A percentile compares a stretch with the other conserved stretches of the same genome.
Conservation (phyloP, 2,113 vertebrate genomes). For the Tympanuchus pallidicinctus region DNA sequence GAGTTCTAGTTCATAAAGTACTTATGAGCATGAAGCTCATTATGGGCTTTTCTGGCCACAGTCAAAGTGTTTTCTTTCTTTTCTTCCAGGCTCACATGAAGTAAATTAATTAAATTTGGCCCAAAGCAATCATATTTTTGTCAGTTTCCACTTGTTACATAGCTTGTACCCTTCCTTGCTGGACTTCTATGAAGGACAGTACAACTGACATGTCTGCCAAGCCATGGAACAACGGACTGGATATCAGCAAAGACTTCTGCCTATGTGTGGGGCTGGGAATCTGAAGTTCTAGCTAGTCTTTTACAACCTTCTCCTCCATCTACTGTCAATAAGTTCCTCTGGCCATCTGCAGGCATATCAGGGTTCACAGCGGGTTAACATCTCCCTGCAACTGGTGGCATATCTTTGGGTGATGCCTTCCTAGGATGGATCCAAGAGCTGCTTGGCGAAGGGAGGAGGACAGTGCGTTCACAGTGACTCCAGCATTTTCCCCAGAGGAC, state of each 20-base stretch:
- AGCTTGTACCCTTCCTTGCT: background rate
- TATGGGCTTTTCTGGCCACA: background rate
- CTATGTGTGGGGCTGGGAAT: background rate
- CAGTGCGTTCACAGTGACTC: constrained; percentile 24
- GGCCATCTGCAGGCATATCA: background rate
- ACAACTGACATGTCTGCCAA: background rate
- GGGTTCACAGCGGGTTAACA: constrained; percentile 46
- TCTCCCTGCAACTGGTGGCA: background rate
- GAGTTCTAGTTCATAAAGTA: background rate
- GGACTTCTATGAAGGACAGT: background rate
- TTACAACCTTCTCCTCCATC: background rate
- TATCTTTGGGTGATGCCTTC: background rate
- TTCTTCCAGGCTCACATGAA: background rate
- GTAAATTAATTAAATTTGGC: background rate
- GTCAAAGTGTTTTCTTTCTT: background rate
- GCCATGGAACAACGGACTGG: fast-evolving
- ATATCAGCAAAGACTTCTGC: background rate
- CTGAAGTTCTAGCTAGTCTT: background rate
- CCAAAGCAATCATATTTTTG: background rate
- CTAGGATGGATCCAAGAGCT: background rate
- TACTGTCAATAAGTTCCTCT: fast-evolving
- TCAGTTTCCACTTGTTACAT: background rate
- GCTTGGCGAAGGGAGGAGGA: background rate
- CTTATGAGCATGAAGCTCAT: background rate
- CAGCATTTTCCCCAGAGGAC: background rate